phyloP scores from a whole-genome alignment of 2,797 vertebrate genomes.

The Sphenopsis melanotis region DNA sequence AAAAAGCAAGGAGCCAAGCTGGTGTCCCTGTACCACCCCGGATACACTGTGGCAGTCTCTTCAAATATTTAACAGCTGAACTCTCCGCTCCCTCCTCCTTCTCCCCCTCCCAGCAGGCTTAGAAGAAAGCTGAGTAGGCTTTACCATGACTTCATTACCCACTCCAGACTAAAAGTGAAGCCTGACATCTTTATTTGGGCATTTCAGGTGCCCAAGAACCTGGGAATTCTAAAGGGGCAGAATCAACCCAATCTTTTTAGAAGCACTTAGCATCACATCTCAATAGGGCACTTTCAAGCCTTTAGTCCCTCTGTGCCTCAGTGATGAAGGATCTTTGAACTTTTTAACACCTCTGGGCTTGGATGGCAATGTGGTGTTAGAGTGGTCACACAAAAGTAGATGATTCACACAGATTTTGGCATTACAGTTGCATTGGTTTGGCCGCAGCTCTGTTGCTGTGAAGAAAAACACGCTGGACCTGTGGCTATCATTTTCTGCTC shows the following conservation, averaged over 20 bases:
- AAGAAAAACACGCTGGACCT: not conserved
- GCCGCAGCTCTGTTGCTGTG: not conserved
- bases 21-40: not conserved
- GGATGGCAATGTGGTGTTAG: not conserved
- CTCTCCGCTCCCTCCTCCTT: not conserved
- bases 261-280: not conserved
- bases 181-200: not conserved
- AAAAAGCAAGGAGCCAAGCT: not conserved
- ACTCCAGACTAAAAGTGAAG: not conserved
- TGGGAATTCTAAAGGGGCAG: not conserved
- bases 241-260: not conserved
- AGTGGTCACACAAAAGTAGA: not conserved
- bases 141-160: not conserved
- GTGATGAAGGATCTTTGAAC: not conserved
- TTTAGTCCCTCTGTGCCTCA: not conserved
- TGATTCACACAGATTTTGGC: not conserved
- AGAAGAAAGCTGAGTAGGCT: not conserved
- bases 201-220: not conserved
- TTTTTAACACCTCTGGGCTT: not conserved
- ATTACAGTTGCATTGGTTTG: not conserved
- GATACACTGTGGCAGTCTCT: not conserved
- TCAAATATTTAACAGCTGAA: conserved; percentile 52
- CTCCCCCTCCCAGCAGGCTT: not conserved
- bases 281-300: not conserved
- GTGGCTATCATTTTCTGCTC: not conserved